Conservation (phyloP, 2,888 invertebrate genomes). For the Mactromeris polynyma region DNA sequence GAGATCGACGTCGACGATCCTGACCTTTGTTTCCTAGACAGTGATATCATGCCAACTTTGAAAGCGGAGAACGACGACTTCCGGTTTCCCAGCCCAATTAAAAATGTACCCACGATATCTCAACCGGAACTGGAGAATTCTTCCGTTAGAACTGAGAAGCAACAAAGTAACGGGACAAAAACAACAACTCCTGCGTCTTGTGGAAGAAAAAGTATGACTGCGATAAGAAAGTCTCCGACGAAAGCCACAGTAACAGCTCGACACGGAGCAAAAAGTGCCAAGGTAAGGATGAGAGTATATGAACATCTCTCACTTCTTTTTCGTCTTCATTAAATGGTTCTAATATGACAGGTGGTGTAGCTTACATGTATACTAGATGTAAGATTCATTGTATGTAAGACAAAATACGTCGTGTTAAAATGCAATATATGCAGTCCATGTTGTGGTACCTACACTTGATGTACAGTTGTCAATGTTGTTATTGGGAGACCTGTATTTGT, state of each 20-base stretch:
- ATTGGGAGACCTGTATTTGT: no score
- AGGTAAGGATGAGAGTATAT: neutral
- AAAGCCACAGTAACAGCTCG: neutral
- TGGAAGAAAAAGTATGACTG: slow-evolving; percentile 9
- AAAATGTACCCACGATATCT: slow-evolving; percentile 33
- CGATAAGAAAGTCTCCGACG: neutral
- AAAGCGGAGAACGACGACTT: slow-evolving; percentile 34
- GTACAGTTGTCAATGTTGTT: no score
- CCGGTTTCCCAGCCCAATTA: slow-evolving; percentile 52
- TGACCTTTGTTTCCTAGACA: slow-evolving; percentile 35
- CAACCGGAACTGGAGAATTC: neutral
- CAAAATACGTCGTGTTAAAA: no score
- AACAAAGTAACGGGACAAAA: neutral
- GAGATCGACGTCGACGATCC: slow-evolving; percentile 23
- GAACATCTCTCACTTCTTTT: no score
- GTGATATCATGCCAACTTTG: slow-evolving; percentile 32
- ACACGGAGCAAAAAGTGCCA: neutral
- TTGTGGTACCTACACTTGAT: no score
- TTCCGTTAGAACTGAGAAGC: neutral
- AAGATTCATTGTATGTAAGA: no score
- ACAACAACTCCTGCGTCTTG: neutral
- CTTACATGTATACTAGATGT: no score
- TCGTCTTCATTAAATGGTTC: no score
- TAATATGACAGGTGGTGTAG: no score
- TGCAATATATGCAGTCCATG: no score